phyloP scores from a whole-genome alignment of 2,797 vertebrate species.

The Falco novaeseelandiae region DNA sequence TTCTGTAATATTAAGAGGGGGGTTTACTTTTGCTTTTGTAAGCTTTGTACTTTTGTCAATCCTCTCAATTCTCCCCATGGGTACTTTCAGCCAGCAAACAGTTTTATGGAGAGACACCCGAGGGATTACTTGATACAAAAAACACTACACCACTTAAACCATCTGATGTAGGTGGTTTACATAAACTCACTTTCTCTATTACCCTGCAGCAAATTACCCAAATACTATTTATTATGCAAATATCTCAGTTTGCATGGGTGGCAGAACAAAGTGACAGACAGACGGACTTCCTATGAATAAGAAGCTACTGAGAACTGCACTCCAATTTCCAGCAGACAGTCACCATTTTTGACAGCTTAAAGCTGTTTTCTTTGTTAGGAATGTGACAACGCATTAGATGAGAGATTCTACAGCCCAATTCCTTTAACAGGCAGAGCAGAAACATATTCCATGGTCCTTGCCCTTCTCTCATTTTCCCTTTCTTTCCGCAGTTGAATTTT shows the following conservation, averaged over 20 bases:
- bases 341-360: background rate
- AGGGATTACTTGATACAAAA: background rate
- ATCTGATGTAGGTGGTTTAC: background rate
- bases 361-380: background rate
- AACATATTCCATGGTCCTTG: background rate
- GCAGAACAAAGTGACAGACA: background rate
- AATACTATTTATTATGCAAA: background rate
- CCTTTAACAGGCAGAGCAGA: background rate
- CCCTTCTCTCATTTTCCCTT: background rate
- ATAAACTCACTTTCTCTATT: background rate
- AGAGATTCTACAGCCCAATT: background rate
- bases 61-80: background rate
- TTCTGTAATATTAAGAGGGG: background rate
- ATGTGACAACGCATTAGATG: background rate
- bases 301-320: background rate
- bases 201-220: background rate
- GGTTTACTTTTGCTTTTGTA: background rate
- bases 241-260: background rate
- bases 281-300: background rate
- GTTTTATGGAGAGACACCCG: background rate
- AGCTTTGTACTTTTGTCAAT: background rate
- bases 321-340: background rate
- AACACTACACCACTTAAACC: accelerated
- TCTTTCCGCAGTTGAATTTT: background rate
- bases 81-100: background rate